Base-by-base conservation (phyloP, 1,140 invertebrate genomes). In the Megalonaias nervosa region DNA sequence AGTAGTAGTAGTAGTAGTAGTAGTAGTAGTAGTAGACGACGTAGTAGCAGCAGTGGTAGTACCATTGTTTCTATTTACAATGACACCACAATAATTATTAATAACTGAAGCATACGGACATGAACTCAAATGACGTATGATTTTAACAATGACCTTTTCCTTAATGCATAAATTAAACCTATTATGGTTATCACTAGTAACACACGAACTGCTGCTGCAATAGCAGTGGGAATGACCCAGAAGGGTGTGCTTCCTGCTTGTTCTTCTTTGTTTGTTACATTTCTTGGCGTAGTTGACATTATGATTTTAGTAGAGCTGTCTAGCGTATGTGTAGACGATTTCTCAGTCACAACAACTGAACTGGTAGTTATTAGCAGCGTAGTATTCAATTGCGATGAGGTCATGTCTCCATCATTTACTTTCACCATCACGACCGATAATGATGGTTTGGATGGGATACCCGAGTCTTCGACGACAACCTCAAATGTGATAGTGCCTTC, bases 361-460 rank as follows among this genome's bases (percentile, higher is more conserved):
- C 38, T 48, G 1, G 59, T 59, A 5, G 19, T 31, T 72, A 59
- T 55, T 4, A 56, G 38, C 38, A 48, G 38, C 6, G 38, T 48
- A 48, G 38, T 48, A 11, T 48, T 48, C 38, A 48, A 48, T 1
- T 4, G 38, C 38, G 38, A 48, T 48, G 38, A 48, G 4, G 38
- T 67, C 16, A 31, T 13, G 55, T 57, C 16, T n/a, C 38, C 16
- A 31, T 66, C 72, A 19, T 38, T 66, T 55, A 74, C 55, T 2
- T 11, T 15, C n/a, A 74, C 57, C 2, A 61, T 64, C 17, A 67
- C 72, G 59, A 58, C 67, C 19, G 58, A 9, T 23, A 16, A 57
- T n/a, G 72, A 16, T 16, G 21, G 1, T 57, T 26, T 56, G 12
- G 61, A 17, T 17, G 72, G 72, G 16, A 74, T 74, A 23, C 72